Conservation (phyloP, 2,888 invertebrate genomes). For the Caenorhabditis macrosperma region DNA sequence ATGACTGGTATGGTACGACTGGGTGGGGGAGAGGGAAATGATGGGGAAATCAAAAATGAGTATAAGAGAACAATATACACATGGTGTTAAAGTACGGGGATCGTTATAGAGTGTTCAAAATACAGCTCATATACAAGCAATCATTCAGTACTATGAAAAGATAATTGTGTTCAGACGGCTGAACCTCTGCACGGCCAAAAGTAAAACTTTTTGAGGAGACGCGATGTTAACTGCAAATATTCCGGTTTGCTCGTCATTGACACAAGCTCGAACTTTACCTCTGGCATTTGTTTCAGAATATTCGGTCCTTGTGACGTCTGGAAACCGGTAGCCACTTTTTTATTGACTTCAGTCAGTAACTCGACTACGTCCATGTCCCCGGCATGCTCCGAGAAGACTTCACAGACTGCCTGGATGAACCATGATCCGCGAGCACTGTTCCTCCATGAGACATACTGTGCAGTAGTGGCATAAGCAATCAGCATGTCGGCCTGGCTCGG, state of each 20-base stretch:
- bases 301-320: slow-evolving; percentile 49
- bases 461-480: slow-evolving; percentile 78
- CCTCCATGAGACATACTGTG: slow-evolving; percentile 79
- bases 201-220: slow-evolving; percentile 77
- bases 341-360: slow-evolving; percentile 71
- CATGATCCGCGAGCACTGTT: slow-evolving; percentile 77
- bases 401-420: slow-evolving; percentile 80
- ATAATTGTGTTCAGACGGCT: slow-evolving; percentile 17
- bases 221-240: slow-evolving; percentile 66
- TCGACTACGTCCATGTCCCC: slow-evolving; percentile 67
- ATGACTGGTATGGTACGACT: slow-evolving; percentile 1
- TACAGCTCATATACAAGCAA: slow-evolving; percentile 34
- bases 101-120: slow-evolving; percentile 7
- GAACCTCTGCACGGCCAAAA: slow-evolving; percentile 74
- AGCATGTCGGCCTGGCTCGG: slow-evolving; percentile 79
- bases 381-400: slow-evolving; percentile 67
- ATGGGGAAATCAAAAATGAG: slow-evolving; percentile 39
- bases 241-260: background rate
- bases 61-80: slow-evolving; percentile 52
- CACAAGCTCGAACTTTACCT: slow-evolving; percentile 4
- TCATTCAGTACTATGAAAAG: background rate
- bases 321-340: slow-evolving; percentile 56
- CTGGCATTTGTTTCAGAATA: slow-evolving; percentile 55
- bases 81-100: slow-evolving; percentile 36
- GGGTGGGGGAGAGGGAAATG: slow-evolving; percentile 18